Percentiles rank a stretch among this genome's conserved stretches.
Evolutionary conservation across 2,113 vertebrate species (phyloP).

Genomic region (Empidonax alnorum): DNA sequence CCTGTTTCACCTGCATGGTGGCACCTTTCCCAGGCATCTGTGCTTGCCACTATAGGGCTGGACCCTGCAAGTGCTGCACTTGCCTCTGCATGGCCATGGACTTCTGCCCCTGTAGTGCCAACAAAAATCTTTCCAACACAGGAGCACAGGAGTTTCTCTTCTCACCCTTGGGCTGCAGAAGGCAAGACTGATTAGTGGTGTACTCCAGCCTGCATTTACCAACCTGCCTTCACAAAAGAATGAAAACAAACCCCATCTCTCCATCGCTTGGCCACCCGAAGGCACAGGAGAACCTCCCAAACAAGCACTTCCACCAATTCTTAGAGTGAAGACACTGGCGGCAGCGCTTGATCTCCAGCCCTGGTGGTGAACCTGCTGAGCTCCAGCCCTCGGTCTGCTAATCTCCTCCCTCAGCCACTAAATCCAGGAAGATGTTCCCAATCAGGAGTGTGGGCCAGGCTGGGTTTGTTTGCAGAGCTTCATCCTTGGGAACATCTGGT

Average conservation of each 20-base stretch:
- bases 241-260: not conserved
- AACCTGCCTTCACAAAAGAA: not conserved
- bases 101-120: rapidly evolving
- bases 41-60: not conserved
- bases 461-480: not conserved
- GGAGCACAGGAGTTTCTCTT: not conserved
- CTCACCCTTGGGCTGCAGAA: not conserved
- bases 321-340: not conserved
- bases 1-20: not conserved
- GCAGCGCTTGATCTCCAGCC: not conserved
- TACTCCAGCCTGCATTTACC: not conserved
- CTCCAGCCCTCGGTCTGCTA: not conserved
- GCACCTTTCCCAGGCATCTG: rapidly evolving
- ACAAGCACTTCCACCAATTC: conserved; percentile 3
- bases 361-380: not conserved
- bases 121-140: not conserved
- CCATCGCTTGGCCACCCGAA: not conserved
- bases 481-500: conserved; percentile 43
- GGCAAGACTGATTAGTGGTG: not conserved
- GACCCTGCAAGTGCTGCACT: rapidly evolving
- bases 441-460: rapidly evolving
- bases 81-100: rapidly evolving
- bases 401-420: not conserved
- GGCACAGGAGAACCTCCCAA: not conserved
- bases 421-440: conserved; percentile 1